Percentiles rank a stretch among this genome's conserved stretches.
Conservation (phyloP, 2,797 vertebrate genomes). For the Anolis apletophallus region DNA sequence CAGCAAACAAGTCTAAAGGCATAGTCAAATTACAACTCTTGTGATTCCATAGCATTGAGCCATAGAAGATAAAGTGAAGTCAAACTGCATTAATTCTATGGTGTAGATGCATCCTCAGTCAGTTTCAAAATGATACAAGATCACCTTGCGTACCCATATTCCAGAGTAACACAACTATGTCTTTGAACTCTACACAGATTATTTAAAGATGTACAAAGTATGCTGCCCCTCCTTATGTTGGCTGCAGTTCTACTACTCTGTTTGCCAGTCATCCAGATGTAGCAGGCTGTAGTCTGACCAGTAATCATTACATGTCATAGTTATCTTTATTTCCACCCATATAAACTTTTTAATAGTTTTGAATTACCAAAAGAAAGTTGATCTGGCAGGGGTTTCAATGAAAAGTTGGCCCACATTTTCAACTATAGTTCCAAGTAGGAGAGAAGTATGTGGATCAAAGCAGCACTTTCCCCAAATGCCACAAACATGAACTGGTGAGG, state of each 20-base stretch:
- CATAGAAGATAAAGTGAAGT: too few relatives aligned
- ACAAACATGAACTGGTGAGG: neutral
- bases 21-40: too few relatives aligned
- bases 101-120: too few relatives aligned
- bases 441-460: neutral
- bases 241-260: constrained; percentile 13
- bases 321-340: neutral
- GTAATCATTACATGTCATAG: neutral
- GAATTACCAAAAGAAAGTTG: constrained; percentile 2
- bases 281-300: neutral
- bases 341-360: constrained; percentile 26
- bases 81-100: too few relatives aligned
- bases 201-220: constrained; percentile 31
- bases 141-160: too few relatives aligned
- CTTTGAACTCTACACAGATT: neutral
- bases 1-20: too few relatives aligned
- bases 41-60: too few relatives aligned
- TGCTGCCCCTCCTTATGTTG: constrained; percentile 17
- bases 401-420: rapidly evolving
- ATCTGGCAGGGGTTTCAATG: neutral
- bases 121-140: too few relatives aligned
- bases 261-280: constrained; percentile 10
- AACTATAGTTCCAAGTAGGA: neutral
- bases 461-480: neutral
- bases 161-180: too few relatives aligned